phyloP scores from a whole-genome alignment of 2,113 vertebrate genomes.

The Ciconia stormi region DNA sequence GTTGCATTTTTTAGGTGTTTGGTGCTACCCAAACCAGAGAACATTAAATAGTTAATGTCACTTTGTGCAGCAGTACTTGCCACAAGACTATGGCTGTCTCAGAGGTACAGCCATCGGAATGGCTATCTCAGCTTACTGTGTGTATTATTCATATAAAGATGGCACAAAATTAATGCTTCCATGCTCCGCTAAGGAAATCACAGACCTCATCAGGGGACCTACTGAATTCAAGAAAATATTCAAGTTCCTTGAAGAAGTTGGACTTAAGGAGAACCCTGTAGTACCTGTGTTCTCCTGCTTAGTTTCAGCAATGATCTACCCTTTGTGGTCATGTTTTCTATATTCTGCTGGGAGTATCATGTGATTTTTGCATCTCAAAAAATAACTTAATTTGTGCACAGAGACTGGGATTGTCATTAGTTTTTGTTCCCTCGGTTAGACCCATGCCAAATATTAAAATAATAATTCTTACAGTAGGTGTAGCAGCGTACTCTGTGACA shows the following conservation, averaged over 20 bases:
- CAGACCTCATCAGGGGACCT: not conserved
- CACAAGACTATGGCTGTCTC: not conserved
- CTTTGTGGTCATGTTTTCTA: not conserved
- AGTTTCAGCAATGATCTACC: not conserved
- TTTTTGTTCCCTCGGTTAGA: not conserved
- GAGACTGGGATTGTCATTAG: not conserved
- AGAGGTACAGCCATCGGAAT: not conserved
- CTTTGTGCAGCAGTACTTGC: not conserved
- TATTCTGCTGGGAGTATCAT: not conserved
- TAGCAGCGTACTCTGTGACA: conserved; percentile 39
- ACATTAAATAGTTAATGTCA: not conserved
- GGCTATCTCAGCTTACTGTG: not conserved
- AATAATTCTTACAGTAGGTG: conserved; percentile 67
- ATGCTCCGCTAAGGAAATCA: not conserved
- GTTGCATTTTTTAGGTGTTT: not conserved
- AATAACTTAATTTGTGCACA: not conserved
- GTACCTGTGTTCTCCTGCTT: not conserved
- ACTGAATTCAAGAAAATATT: not conserved
- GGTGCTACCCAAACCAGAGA: conserved; percentile 11
- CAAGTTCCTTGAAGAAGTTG: not conserved
- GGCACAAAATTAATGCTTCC: not conserved
- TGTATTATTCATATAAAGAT: not conserved
- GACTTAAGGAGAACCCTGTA: not conserved
- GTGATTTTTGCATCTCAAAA: not conserved
- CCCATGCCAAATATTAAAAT: not conserved